Base-by-base conservation (phyloP, 2,888 invertebrate species). In the Hylaea fasciaria region DNA sequence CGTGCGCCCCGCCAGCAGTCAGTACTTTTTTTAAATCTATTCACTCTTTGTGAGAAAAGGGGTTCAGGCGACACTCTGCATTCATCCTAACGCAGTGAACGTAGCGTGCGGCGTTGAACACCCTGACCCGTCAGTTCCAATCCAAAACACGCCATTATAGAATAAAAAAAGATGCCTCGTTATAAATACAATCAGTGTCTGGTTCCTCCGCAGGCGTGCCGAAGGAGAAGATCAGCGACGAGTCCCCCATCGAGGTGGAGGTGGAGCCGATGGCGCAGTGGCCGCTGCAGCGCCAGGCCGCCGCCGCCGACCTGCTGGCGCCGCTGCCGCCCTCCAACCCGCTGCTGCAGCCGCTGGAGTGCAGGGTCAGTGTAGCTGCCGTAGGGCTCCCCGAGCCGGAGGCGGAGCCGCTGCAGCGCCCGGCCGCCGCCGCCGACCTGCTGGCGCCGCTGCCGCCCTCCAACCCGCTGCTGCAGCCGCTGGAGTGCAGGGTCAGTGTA, bases 201-300 rank as follows among this genome's bases (percentile, higher is more conserved):
- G n/a, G n/a, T 37, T 37, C n/a, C 12, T 1, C 12, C 37, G 37
- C 49, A 66, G 68, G 57, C 53, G 67, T 96, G 71, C 95, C 96
- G 57, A 97, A 96, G 85, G 97, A 97, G 87, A 96, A 96, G 74
- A 75, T 82, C 54, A 96, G 96, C 82, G 97, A 97, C 86, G 97
- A 97, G 77, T 95, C 97, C 0, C 94, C 95, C 12, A 96, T 98
- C 66, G 98, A 98, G 81, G 83, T 98, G 74, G 95, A 95, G 49
- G 97, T 97, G 61, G 96, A 96, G 79, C 96, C 97, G 0, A 95
- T 96, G 77, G 97, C 97, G 14, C 97, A 98, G 87, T 99, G 99
- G 99, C 94, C 95, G 59, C 93, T 99, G 65, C 94, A 95, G 70
- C 93, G 96, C 44, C 93, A 94, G 55, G 89, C 94, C 0, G 90